Conservation (phyloP, 2,797 vertebrate genomes). For the Phoeniculus purpureus region DNA sequence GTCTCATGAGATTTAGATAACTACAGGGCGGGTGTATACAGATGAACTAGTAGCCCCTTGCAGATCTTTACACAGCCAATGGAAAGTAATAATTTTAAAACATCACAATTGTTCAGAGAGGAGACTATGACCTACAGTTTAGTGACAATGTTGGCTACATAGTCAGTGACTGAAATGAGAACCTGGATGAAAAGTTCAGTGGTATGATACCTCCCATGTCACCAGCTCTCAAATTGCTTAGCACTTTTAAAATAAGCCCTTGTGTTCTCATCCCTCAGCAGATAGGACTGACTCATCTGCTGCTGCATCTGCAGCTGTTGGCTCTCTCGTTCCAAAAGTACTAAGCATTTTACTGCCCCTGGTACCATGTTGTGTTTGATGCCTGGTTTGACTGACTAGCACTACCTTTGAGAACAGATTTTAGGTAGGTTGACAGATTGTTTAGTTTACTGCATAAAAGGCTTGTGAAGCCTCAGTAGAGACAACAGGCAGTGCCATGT, state of each 20-base stretch:
- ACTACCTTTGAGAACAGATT: slow-evolving; percentile 5
- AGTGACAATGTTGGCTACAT: neutral
- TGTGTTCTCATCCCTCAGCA: neutral
- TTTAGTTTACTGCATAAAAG: neutral
- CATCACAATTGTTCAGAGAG: neutral
- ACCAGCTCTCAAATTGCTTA: neutral
- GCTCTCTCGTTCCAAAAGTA: neutral
- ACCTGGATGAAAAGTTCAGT: neutral
- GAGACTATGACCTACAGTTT: neutral
- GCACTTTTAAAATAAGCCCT: neutral
- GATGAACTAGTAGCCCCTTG: neutral
- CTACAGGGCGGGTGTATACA: neutral
- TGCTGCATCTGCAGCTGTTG: slow-evolving; percentile 17
- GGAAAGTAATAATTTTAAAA: neutral
- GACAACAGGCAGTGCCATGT: neutral
- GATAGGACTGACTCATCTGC: neutral
- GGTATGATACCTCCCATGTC: neutral
- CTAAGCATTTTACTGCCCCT: neutral
- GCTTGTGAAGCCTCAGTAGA: slow-evolving; percentile 3
- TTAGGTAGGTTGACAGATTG: neutral
- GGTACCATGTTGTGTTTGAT: neutral
- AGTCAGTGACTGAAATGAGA: neutral
- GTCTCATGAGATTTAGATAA: neutral
- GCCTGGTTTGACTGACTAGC: neutral
- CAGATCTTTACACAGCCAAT: neutral